A percentile compares a stretch with the other conserved stretches of the same genome.
Evolutionary conservation across 2,888 invertebrate species (phyloP).

Genomic region (Catocala sponsa): DNA sequence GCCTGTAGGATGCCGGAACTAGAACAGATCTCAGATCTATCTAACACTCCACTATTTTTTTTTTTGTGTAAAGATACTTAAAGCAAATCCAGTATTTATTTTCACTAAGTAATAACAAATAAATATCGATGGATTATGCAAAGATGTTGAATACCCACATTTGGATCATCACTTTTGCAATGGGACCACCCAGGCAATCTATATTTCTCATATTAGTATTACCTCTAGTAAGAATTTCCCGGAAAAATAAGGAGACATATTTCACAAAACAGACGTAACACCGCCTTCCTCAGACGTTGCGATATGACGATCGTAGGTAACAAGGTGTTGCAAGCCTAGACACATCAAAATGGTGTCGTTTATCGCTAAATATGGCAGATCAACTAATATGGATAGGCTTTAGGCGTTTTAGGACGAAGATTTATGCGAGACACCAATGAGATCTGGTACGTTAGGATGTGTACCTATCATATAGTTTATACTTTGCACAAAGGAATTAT

Average conservation of each 20-base stretch:
- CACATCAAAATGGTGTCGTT: constrained; percentile 30
- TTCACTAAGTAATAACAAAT: no score
- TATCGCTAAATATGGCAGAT: constrained; percentile 48
- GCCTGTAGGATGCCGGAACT: no score
- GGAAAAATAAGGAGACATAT: constrained; percentile 6
- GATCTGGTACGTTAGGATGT: background rate
- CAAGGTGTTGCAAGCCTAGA: constrained; percentile 14
- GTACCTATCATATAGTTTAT: no score
- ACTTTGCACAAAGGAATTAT: background rate
- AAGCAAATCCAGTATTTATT: no score
- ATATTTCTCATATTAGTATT: no score
- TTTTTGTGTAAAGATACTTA: no score
- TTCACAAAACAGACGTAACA: constrained; percentile 10
- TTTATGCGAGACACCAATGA: constrained; percentile 20
- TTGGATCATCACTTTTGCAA: no score
- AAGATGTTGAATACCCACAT: no score
- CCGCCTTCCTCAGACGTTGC: constrained; percentile 39
- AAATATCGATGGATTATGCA: no score
- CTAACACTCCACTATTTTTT: no score
- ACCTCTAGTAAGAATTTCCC: background rate
- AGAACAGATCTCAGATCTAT: no score
- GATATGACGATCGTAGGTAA: constrained; percentile 33
- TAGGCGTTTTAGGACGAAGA: constrained; percentile 15
- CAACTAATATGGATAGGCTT: constrained; percentile 30
- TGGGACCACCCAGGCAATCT: no score